phyloP scores from a whole-genome alignment of 2,888 invertebrate genomes.

The Agrochola lota region DNA sequence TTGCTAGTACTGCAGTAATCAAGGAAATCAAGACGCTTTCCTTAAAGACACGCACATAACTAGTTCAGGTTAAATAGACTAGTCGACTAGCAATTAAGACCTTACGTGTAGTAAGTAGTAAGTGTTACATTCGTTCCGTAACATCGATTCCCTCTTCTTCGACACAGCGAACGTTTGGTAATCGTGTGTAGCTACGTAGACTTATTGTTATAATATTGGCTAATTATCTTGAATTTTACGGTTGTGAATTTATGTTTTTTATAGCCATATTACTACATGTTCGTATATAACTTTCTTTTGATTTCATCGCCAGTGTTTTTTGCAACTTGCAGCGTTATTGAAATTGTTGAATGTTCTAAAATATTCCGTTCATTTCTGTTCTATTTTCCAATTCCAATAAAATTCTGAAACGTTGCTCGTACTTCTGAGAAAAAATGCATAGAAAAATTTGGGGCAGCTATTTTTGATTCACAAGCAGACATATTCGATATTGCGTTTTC shows the following conservation, averaged over 20 bases:
- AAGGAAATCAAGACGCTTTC: conserved; percentile 65
- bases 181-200: conserved; percentile 52
- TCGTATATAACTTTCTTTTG: background rate
- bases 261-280: background rate
- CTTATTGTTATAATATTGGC: conserved; percentile 49
- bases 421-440: conserved; percentile 35
- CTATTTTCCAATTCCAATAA: background rate
- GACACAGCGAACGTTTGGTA: conserved; percentile 70
- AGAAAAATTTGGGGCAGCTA: conserved; percentile 49
- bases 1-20: conserved; percentile 30
- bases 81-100: conserved; percentile 69
- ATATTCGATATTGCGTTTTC: conserved; percentile 49
- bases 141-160: conserved; percentile 81
- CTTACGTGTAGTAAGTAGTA: conserved; percentile 76
- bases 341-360: background rate
- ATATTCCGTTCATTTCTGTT: background rate
- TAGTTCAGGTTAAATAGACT: conserved; percentile 66
- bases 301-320: background rate
- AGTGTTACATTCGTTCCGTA: conserved; percentile 87
- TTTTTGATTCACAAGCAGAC: conserved; percentile 49
- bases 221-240: conserved; percentile 33
- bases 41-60: conserved; percentile 61
- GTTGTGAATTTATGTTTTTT: conserved; percentile 8
- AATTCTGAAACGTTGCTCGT: background rate
- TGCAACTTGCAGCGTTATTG: background rate